Percentiles rank a stretch among this genome's conserved stretches.
Evolutionary conservation across 2,888 invertebrate species (phyloP).

Genomic region (Gymnoscelis rufifasciata): DNA sequence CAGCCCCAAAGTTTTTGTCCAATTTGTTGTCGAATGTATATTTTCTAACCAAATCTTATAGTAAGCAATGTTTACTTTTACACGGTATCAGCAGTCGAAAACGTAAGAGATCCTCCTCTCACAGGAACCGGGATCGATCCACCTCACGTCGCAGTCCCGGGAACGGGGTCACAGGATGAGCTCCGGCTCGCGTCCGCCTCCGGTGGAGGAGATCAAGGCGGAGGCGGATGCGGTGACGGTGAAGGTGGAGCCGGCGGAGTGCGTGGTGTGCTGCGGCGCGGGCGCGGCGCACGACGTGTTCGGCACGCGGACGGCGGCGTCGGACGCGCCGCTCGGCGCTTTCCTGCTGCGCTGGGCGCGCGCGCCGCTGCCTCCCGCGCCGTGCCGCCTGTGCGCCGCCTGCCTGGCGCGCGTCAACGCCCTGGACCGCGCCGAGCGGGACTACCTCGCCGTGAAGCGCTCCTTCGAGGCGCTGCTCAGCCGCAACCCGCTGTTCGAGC

Average conservation of each 20-base stretch:
- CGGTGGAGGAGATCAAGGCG: slow-evolving; percentile 37
- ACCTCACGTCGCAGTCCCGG: not conserved
- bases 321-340: slow-evolving; percentile 46
- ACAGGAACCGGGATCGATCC: not conserved
- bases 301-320: slow-evolving; percentile 40
- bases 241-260: slow-evolving; percentile 59
- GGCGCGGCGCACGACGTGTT: slow-evolving; percentile 45
- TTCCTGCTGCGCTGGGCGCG: slow-evolving; percentile 51
- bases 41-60: too few relatives aligned
- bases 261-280: slow-evolving; percentile 52
- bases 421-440: slow-evolving; percentile 61
- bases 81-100: not conserved
- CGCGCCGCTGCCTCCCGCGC: slow-evolving; percentile 38
- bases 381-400: slow-evolving; percentile 51
- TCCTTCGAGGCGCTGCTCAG: slow-evolving; percentile 59
- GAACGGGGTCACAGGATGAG: slow-evolving; percentile 43
- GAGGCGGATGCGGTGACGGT: slow-evolving; percentile 46
- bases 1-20: not conserved
- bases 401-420: slow-evolving; percentile 61
- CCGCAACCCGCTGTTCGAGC: slow-evolving; percentile 51
- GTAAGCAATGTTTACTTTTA: not conserved
- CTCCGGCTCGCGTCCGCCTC: slow-evolving; percentile 8
- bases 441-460: slow-evolving; percentile 57
- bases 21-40: too few relatives aligned
- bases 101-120: not conserved